Base-by-base conservation (phyloP, 2,797 vertebrate genomes). In the Neoniphon sammara region DNA sequence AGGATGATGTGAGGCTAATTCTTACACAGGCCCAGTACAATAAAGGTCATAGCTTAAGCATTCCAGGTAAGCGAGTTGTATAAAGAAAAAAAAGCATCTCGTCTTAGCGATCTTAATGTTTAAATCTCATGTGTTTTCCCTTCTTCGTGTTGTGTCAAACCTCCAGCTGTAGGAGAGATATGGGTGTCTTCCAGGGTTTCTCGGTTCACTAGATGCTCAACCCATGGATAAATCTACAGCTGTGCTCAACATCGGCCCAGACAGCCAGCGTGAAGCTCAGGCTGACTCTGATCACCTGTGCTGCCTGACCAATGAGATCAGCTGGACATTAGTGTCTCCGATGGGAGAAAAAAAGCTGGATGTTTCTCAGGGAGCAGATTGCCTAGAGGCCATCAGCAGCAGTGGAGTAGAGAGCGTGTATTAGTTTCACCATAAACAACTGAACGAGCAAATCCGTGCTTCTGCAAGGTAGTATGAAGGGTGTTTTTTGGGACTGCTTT, bases 231-330 rank as follows among this genome's bases (percentile, higher is more conserved):
- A 39, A 76, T 34, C 36, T 63, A 70, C 73, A 79, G 77, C 81
- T 81, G 75, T 53, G 62, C 75, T 65, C 52, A 1, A 56, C 46
- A 64, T 70, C 5, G 4, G 52, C 31, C 30, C 69, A 77, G 65
- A 39, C 27, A 27, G 56, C 46, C 55, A 57, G 42, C 18, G 42
- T 36, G 63, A 65, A 79, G 59, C 68, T 80, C 69, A 1, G 25
- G 68, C 50, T 65, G 82, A 86, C 80, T 78, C 63, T 55, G 57
- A 47, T 70, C 81, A 79, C 68, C 80, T 79, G 79, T 71, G 69
- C 77, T 44, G 62, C 73, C 20, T 20, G 61, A 66, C 30, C 7
- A 30, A 42, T n/a, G 46, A 52, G 14, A 70, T 27, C 44, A 58
- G 66, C 47, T 21, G 0, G 42, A 39, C 61, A 46, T 58, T 23